phyloP scores from a whole-genome alignment of 2,797 vertebrate genomes.

The Paedocypris micromegethes region DNA sequence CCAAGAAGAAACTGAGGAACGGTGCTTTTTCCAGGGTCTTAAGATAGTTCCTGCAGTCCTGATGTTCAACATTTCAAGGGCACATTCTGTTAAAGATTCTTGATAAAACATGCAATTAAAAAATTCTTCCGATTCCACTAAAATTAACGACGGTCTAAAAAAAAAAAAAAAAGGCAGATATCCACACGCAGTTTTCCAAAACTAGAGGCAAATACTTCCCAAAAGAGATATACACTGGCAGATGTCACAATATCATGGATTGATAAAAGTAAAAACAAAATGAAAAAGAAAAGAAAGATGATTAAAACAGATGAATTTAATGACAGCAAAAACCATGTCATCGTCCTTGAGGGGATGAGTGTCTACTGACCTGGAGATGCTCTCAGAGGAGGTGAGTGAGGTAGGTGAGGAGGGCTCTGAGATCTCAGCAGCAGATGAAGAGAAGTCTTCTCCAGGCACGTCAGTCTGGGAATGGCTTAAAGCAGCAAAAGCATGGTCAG shows the following conservation, averaged over 20 bases:
- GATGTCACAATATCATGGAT: neutral
- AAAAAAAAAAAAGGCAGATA: neutral
- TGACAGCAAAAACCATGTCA: too few species aligned
- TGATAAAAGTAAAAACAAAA: neutral
- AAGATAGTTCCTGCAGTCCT: slow-evolving; percentile 3
- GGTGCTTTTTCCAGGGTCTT: neutral
- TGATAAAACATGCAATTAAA: neutral
- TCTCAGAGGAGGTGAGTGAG: slow-evolving; percentile 75
- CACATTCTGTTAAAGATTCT: neutral
- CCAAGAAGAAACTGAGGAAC: neutral
- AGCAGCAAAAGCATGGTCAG: slow-evolving; percentile 15
- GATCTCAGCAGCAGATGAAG: slow-evolving; percentile 46
- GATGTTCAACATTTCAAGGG: neutral
- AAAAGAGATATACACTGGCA: too few species aligned
- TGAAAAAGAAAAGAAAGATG: too few species aligned
- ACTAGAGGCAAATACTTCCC: too few species aligned
- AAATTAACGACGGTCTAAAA: neutral
- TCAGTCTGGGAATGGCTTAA: slow-evolving; percentile 38
- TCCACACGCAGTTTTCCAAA: neutral
- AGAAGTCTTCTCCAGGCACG: slow-evolving; percentile 57
- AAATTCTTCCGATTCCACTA: neutral
- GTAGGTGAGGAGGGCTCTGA: slow-evolving; percentile 77
- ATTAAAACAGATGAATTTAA: too few species aligned
- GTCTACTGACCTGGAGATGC: slow-evolving; percentile 74
- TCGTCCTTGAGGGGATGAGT: slow-evolving; percentile 4